Conservation (phyloP, 2,888 invertebrate species). For the Scrobipalpa atriplicella region DNA sequence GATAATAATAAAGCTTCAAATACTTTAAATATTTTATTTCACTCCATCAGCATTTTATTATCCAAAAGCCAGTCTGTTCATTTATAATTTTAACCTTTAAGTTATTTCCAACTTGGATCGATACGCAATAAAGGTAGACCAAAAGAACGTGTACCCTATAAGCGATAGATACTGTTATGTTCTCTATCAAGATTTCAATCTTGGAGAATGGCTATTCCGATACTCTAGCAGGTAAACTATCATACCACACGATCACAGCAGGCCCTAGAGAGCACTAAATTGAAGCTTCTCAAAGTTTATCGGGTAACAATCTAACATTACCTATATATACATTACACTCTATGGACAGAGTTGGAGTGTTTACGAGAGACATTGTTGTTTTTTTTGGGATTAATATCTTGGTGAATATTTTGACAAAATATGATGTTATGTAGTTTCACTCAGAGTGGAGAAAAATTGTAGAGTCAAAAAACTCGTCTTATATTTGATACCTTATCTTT, state of each 20-base stretch:
- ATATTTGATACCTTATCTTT: too few relatives aligned
- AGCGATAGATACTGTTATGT: slow-evolving; percentile 7
- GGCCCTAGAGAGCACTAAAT: slow-evolving; percentile 21
- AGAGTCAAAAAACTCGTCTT: too few relatives aligned
- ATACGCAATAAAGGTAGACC: neutral
- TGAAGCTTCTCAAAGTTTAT: slow-evolving; percentile 21
- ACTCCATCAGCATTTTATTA: too few relatives aligned
- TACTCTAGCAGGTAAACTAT: slow-evolving; percentile 18
- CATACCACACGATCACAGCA: slow-evolving; percentile 11
- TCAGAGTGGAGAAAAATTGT: too few relatives aligned
- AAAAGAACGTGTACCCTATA: neutral
- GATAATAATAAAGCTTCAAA: too few relatives aligned
- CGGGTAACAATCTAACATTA: slow-evolving; percentile 14
- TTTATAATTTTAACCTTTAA: too few relatives aligned
- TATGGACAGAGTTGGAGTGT: neutral
- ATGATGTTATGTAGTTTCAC: neutral
- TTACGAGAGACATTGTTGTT: neutral
- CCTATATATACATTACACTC: neutral
- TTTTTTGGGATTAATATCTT: neutral
- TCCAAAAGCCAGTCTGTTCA: too few relatives aligned
- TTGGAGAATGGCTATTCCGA: slow-evolving; percentile 11
- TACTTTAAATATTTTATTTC: too few relatives aligned
- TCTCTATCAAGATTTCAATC: slow-evolving; percentile 21
- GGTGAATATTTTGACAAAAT: neutral
- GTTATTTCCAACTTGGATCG: too few relatives aligned